A percentile compares a stretch with the other conserved stretches of the same genome.
Evolutionary conservation across 2,797 vertebrate genomes (phyloP).

Genomic region (Chelon labrosus): DNA sequence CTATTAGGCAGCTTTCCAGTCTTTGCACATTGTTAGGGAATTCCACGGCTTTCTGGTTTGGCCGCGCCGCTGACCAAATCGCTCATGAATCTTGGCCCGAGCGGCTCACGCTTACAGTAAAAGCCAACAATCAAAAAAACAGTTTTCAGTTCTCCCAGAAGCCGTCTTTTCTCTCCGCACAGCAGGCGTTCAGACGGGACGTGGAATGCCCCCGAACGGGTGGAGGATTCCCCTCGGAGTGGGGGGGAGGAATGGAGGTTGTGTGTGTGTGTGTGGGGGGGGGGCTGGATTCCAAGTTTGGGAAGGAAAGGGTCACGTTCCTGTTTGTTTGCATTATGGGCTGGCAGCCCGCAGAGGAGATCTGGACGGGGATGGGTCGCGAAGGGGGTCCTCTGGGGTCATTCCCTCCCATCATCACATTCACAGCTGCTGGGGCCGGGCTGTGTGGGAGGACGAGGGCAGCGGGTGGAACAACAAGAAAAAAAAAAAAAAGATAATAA

Average conservation of each 20-base stretch:
- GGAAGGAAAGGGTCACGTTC: constrained; percentile 73
- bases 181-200: constrained; percentile 60
- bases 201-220: constrained; percentile 54
- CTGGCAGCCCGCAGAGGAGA: constrained; percentile 46
- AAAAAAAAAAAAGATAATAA: neutral
- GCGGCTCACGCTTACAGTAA: neutral
- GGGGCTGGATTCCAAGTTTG: constrained; percentile 51
- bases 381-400: constrained; percentile 68
- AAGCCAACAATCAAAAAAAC: neutral
- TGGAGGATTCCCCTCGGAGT: constrained; percentile 69
- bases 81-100: neutral
- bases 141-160: no score
- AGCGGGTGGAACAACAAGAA: neutral
- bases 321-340: constrained; percentile 67
- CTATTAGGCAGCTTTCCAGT: constrained; percentile 43
- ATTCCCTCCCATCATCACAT: constrained; percentile 69
- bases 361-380: constrained; percentile 36
- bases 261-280: constrained; percentile 9
- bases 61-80: constrained; percentile 3
- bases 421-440: constrained; percentile 73
- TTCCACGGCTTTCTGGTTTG: constrained; percentile 13
- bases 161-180: neutral
- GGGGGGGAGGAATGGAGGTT: constrained; percentile 26
- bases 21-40: constrained; percentile 31
- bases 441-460: constrained; percentile 50